Evolutionary conservation across 1,140 invertebrate species (phyloP).

Genomic region (Dufourea novaeangliae): DNA sequence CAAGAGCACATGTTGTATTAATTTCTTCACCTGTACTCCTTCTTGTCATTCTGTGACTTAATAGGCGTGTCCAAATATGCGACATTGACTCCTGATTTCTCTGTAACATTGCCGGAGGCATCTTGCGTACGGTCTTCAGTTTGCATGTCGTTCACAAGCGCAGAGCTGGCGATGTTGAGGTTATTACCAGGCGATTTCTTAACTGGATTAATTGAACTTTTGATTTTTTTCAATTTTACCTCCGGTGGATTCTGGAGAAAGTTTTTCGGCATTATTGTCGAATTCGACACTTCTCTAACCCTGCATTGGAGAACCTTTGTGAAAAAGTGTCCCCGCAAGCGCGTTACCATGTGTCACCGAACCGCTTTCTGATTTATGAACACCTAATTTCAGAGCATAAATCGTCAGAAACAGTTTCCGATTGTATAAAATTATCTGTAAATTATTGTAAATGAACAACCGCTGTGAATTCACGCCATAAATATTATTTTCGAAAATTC

Average conservation of each 20-base stretch:
- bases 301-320: neutral
- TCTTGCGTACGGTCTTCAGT: neutral
- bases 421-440: too few relatives aligned
- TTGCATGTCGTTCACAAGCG: neutral
- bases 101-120: neutral
- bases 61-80: slow-evolving; percentile 77
- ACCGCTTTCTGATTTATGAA: neutral
- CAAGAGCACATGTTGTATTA: slow-evolving; percentile 1
- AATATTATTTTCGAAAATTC: too few relatives aligned
- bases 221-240: slow-evolving; percentile 59
- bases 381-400: too few relatives aligned
- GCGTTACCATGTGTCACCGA: neutral
- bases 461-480: too few relatives aligned
- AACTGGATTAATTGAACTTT: neutral
- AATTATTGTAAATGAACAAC: too few relatives aligned
- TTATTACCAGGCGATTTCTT: neutral
- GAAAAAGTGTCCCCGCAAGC: neutral
- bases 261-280: slow-evolving; percentile 61
- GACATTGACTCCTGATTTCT: slow-evolving; percentile 23
- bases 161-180: neutral
- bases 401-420: too few relatives aligned
- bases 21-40: slow-evolving; percentile 81
- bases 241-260: slow-evolving; percentile 38
- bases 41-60: slow-evolving; percentile 84
- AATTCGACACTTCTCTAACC: neutral